Percentiles rank a stretch among this genome's conserved stretches.
phyloP scores from a whole-genome alignment of 2,797 vertebrate species.

The Typhlichthys eigenmanni region DNA sequence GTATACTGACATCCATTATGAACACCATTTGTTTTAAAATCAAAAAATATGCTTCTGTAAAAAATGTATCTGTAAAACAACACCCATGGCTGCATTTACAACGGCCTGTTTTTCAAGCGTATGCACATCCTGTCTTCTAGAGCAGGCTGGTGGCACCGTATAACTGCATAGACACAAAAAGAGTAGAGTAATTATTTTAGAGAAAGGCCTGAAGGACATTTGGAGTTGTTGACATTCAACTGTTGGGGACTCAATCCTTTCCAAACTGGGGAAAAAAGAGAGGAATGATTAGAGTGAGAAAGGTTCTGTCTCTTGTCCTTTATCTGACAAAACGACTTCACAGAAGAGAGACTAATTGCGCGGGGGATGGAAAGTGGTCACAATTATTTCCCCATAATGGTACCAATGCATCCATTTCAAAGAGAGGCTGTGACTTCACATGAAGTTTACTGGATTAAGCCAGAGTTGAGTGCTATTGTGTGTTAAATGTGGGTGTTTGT shows the following conservation, averaged over 20 bases:
- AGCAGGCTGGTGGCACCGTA: conserved; percentile 12
- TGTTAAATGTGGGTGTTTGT: conserved; percentile 13
- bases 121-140: neutral
- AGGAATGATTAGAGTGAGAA: conserved; percentile 59
- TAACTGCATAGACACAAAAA: conserved; percentile 24
- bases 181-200: conserved; percentile 37
- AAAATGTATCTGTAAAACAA: too few relatives aligned
- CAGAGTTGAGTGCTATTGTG: conserved; percentile 27
- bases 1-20: too few relatives aligned
- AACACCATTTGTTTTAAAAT: too few relatives aligned
- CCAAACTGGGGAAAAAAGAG: conserved; percentile 21
- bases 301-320: conserved; percentile 61
- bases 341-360: conserved; percentile 67
- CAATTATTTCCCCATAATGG: conserved; percentile 69
- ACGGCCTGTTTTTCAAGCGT: neutral
- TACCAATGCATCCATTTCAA: conserved; percentile 63
- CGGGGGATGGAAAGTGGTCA: conserved; percentile 65
- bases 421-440: conserved; percentile 55
- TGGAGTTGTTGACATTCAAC: conserved; percentile 56
- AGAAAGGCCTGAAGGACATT: conserved; percentile 45
- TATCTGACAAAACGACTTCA: conserved; percentile 60
- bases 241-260: conserved; percentile 42
- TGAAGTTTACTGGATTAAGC: conserved; percentile 52
- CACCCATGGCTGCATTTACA: neutral
- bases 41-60: neutral